These are phyloP conservation scores for Conus ventricosus DNA, from an alignment of 1,140 invertebrate species.

Conservation along the genomic window DNA sequence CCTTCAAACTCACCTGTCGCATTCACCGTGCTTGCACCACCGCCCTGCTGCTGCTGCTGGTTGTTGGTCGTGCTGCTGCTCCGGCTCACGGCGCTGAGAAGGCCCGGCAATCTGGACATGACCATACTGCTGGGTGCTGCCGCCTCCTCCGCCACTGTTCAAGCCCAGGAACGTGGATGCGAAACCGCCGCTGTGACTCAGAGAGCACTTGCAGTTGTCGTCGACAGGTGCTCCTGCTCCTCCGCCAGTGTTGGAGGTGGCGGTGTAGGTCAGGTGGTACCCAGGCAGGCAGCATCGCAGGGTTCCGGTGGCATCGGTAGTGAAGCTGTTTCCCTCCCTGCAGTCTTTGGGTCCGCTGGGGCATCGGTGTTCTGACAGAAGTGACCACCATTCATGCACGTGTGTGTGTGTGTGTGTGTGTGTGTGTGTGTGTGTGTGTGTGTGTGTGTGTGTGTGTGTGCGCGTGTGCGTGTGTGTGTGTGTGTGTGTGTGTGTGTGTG, in stretches of 20 bases:
- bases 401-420: not conserved
- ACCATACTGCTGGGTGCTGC: not conserved
- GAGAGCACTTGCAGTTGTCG: constrained; percentile 26
- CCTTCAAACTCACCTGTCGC: no score
- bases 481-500: no score
- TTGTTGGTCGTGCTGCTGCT: no score
- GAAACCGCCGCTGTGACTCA: not conserved
- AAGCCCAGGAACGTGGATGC: not conserved
- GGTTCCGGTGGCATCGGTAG: not conserved
- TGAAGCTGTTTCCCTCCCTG: not conserved
- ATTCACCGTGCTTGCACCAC: no score
- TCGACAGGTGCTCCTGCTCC: not conserved
- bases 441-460: not conserved
- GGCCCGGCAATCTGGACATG: not conserved
- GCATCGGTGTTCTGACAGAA: constrained; percentile 21
- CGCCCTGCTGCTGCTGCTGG: no score
- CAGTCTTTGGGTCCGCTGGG: not conserved
- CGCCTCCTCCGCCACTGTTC: not conserved
- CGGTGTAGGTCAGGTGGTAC: not conserved
- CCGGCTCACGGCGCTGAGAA: no score
- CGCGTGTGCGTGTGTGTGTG: no score
- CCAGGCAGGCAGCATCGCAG: constrained; percentile 14
- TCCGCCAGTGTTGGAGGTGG: not conserved
- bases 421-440: not conserved
- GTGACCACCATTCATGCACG: not conserved